A percentile compares a stretch with the other conserved stretches of the same genome.
Conservation (phyloP, 2,797 vertebrate genomes). For the Tauraco hartlaubi region DNA sequence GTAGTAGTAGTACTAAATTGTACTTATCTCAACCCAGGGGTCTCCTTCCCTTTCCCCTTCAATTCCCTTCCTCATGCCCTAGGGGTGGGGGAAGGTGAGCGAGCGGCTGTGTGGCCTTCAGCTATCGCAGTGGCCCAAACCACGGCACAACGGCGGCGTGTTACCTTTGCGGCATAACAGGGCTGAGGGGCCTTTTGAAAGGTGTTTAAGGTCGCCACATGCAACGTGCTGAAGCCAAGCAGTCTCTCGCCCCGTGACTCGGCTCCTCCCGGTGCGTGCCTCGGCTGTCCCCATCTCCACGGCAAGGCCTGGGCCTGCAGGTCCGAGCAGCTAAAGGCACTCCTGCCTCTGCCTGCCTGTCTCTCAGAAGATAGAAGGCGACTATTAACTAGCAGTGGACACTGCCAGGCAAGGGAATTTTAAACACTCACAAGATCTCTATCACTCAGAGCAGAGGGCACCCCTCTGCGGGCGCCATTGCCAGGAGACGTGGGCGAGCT, state of each 20-base stretch:
- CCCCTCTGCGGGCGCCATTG: accelerated
- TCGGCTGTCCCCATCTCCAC: not conserved
- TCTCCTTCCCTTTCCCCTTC: no score
- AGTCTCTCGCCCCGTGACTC: not conserved
- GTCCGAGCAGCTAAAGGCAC: not conserved
- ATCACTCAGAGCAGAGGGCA: not conserved
- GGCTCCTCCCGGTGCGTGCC: not conserved
- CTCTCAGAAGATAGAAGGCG: not conserved
- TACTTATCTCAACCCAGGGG: no score
- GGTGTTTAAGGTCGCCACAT: not conserved
- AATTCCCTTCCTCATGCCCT: no score
- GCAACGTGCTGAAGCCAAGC: not conserved
- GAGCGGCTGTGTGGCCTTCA: no score
- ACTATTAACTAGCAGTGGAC: not conserved
- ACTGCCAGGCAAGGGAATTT: not conserved
- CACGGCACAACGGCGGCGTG: not conserved
- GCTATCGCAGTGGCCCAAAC: no score
- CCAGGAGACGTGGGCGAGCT: not conserved
- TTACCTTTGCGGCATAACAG: not conserved
- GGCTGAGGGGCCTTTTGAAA: not conserved
- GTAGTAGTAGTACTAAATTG: no score
- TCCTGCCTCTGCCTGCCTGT: not conserved
- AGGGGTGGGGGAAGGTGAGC: no score
- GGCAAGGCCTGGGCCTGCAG: not conserved
- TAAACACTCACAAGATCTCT: not conserved